Evolutionary conservation across 2,113 vertebrate species (phyloP).

Genomic region (Sprattus sprattus): DNA sequence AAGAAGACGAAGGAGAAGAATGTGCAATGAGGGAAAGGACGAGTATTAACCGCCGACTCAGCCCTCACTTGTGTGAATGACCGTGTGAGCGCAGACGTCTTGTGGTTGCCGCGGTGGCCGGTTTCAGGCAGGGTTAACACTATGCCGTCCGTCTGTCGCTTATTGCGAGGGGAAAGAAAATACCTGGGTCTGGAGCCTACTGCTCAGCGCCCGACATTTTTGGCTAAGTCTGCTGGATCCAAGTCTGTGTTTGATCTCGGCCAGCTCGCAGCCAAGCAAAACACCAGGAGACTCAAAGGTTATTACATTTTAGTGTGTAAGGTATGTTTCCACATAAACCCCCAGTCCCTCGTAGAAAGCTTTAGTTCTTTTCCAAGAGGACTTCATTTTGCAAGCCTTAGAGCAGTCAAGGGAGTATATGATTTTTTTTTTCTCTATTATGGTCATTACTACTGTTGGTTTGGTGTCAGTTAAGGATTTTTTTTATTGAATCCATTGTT

Average conservation of each 20-base stretch:
- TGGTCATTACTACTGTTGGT: constrained; percentile 52
- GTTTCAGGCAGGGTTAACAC: constrained; percentile 59
- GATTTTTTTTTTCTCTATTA: constrained; percentile 54
- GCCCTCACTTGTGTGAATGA: background rate
- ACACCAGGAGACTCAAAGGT: constrained; percentile 73
- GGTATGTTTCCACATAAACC: constrained; percentile 74
- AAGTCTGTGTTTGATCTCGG: constrained; percentile 71
- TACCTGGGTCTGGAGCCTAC: constrained; percentile 67
- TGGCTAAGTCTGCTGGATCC: constrained; percentile 71
- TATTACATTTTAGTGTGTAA: constrained; percentile 75
- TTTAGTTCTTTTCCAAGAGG: constrained; percentile 64
- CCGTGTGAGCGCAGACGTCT: background rate
- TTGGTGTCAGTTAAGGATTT: constrained; percentile 49
- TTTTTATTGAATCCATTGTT: constrained; percentile 54
- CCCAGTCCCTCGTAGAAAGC: constrained; percentile 58
- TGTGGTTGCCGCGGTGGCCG: background rate
- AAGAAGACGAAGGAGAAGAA: background rate
- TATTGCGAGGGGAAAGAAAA: constrained; percentile 72
- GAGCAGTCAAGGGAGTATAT: constrained; percentile 60
- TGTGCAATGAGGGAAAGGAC: background rate
- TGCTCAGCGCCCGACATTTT: constrained; percentile 67
- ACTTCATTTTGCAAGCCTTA: constrained; percentile 64
- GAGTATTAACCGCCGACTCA: background rate
- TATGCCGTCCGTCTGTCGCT: constrained; percentile 24
- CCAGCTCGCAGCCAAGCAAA: constrained; percentile 68